Evolutionary conservation across 1,140 invertebrate species (phyloP).

Genomic region (Geopemphigus sp.): DNA sequence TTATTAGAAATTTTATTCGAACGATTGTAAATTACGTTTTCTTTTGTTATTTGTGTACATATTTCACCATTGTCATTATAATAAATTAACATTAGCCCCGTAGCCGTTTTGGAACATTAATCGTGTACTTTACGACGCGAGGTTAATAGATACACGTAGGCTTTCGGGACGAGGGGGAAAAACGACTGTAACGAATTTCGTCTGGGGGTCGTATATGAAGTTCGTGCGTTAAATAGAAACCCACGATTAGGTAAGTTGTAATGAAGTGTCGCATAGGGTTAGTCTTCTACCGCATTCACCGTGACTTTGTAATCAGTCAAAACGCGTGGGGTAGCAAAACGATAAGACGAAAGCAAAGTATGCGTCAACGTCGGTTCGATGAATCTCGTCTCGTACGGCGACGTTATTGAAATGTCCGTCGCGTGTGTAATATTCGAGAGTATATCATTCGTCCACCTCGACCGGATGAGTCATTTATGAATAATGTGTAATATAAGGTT

Average conservation of each 20-base stretch:
- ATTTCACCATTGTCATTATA: not conserved
- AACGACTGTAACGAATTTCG: not conserved
- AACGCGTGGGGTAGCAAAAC: not conserved
- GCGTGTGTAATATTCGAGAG: not conserved
- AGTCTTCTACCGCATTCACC: too few relatives aligned
- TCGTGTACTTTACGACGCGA: conserved; percentile 2
- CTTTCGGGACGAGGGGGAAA: not conserved
- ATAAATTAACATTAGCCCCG: not conserved
- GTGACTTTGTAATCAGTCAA: not conserved
- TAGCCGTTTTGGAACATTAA: not conserved
- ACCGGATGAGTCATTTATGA: not conserved
- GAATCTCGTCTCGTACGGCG: too few relatives aligned
- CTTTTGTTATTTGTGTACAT: not conserved
- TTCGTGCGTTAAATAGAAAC: not conserved
- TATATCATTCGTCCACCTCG: not conserved
- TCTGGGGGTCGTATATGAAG: not conserved
- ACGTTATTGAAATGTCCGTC: too few relatives aligned
- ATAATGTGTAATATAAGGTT: not conserved
- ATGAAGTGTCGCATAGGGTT: too few relatives aligned
- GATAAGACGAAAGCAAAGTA: not conserved
- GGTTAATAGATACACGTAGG: not conserved
- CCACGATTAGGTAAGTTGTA: too few relatives aligned
- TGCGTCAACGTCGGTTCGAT: not conserved
- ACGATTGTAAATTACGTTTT: not conserved
- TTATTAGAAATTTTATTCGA: not conserved